Percentiles rank a stretch among this genome's conserved stretches.
These are phyloP conservation scores for Ectropis grisescens DNA, from an alignment of 1,140 invertebrate genomes.

Conservation along the genomic window DNA sequence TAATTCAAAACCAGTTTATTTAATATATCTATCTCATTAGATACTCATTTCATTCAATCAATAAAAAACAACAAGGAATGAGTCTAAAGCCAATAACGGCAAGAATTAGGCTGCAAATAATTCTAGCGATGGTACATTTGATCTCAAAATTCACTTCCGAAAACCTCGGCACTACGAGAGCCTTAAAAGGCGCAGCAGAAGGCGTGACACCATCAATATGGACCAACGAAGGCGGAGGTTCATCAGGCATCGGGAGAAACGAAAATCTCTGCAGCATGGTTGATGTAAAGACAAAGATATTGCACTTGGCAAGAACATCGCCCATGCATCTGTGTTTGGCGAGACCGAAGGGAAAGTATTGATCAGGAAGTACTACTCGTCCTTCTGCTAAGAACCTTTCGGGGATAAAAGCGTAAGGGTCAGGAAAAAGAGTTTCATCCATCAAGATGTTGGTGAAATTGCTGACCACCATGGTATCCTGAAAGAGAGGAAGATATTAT, in stretches of 20 bases:
- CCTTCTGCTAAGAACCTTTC: constrained; percentile 82
- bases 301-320: constrained; percentile 73
- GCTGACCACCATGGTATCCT: constrained; percentile 87
- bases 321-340: constrained; percentile 76
- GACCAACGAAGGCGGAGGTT: constrained; percentile 73
- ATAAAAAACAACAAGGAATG: too few species aligned
- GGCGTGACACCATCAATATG: constrained; percentile 82
- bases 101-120: too few species aligned
- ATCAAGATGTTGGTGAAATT: constrained; percentile 84
- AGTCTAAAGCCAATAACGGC: too few species aligned
- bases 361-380: constrained; percentile 76
- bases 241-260: constrained; percentile 74
- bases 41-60: too few species aligned
- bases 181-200: constrained; percentile 78
- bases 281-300: constrained; percentile 87
- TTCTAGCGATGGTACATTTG: too few species aligned
- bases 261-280: constrained; percentile 84
- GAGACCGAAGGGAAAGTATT: constrained; percentile 83
- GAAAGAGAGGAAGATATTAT: too few species aligned
- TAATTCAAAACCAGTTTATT: too few species aligned
- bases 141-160: too few species aligned
- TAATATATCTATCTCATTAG: too few species aligned
- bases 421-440: constrained; percentile 76
- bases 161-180: constrained; percentile 72
- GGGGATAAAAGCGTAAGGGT: constrained; percentile 83